phyloP scores from a whole-genome alignment of 2,888 invertebrate species.

The Pachydiplax longipennis region DNA sequence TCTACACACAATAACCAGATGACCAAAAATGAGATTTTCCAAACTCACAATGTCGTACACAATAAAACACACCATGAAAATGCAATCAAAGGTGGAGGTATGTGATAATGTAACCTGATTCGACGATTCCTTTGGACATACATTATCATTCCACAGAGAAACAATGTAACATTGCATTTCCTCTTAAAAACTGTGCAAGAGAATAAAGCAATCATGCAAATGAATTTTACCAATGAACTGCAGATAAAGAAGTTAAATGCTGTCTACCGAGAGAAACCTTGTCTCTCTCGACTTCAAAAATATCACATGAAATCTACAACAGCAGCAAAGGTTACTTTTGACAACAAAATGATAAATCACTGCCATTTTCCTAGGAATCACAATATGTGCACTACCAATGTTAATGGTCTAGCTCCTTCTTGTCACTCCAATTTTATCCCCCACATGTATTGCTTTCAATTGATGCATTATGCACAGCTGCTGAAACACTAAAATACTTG shows the following conservation, averaged over 20 bases:
- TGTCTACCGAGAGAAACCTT: not conserved
- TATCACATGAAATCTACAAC: slow-evolving; percentile 31
- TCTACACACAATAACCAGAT: slow-evolving; percentile 31
- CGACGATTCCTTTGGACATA: slow-evolving; percentile 1
- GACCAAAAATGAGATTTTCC: not conserved
- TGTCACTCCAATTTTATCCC: slow-evolving; percentile 11
- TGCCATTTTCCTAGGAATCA: slow-evolving; percentile 40
- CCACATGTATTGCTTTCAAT: slow-evolving; percentile 40
- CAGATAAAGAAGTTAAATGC: not conserved
- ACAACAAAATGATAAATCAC: slow-evolving; percentile 27
- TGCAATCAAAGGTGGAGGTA: not conserved
- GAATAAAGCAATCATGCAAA: not conserved
- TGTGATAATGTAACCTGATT: slow-evolving; percentile 1
- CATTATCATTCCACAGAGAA: slow-evolving; percentile 19
- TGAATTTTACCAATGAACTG: not conserved
- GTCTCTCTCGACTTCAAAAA: slow-evolving; percentile 7
- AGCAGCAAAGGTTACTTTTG: slow-evolving; percentile 31
- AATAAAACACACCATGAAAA: slow-evolving; percentile 21
- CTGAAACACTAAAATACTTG: slow-evolving; percentile 17
- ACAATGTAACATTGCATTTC: slow-evolving; percentile 16
- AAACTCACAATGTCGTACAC: slow-evolving; percentile 41
- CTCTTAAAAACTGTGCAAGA: slow-evolving; percentile 15
- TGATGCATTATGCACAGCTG: not conserved
- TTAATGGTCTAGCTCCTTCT: slow-evolving; percentile 38
- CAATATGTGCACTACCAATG: slow-evolving; percentile 36